A percentile compares a stretch with the other conserved stretches of the same genome.
These are phyloP conservation scores for Alectoris magna DNA, from an alignment of 2,797 vertebrate genomes.

Conservation along the genomic window DNA sequence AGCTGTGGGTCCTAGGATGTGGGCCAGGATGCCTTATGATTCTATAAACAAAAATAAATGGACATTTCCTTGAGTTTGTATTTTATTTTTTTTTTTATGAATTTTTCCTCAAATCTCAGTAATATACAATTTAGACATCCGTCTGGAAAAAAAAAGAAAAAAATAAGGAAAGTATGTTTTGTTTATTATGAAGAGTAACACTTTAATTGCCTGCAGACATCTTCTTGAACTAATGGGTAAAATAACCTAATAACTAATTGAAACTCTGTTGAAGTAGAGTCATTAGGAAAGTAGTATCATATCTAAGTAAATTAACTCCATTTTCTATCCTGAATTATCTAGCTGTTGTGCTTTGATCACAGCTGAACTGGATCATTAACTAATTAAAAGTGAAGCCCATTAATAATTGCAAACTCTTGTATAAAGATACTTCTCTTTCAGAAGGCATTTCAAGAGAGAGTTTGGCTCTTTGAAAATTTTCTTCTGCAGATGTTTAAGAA, in stretches of 20 bases:
- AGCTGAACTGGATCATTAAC: constrained; percentile 72
- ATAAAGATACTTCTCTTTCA: neutral
- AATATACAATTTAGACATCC: constrained; percentile 24
- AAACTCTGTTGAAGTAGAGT: constrained; percentile 65
- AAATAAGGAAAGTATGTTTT: neutral
- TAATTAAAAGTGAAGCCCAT: constrained; percentile 70
- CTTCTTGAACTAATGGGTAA: constrained; percentile 67
- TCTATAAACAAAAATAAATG: constrained; percentile 18
- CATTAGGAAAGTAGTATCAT: constrained; percentile 70
- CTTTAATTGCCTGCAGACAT: constrained; percentile 63
- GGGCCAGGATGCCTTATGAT: neutral
- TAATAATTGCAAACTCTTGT: constrained; percentile 43
- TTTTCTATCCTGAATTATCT: constrained; percentile 70
- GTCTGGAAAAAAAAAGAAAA: neutral
- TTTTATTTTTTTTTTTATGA: constrained; percentile 20
- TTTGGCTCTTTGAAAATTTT: neutral
- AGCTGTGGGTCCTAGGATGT: neutral
- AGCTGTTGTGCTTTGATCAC: constrained; percentile 73
- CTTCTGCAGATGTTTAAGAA: neutral
- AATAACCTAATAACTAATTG: constrained; percentile 72
- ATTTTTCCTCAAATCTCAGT: neutral
- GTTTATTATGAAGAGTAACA: constrained; percentile 33
- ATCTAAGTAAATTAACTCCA: constrained; percentile 68
- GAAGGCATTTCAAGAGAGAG: neutral
- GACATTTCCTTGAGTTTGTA: neutral